Base-by-base conservation (phyloP, 2,113 vertebrate genomes). In the Tragelaphus scriptus region DNA sequence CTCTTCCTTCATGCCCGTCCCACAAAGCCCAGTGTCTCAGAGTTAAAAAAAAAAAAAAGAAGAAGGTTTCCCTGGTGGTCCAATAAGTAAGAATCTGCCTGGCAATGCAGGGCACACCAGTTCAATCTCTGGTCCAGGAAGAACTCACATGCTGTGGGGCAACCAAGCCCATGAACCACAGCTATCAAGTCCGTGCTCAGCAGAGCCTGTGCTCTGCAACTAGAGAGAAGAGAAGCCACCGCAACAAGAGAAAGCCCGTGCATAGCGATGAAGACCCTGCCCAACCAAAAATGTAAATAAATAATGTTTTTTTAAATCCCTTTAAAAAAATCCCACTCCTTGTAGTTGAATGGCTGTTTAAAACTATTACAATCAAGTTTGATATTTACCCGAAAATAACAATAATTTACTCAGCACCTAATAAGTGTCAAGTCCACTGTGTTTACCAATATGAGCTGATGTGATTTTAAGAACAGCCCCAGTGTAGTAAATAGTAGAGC, bases 241-340 rank as follows among this genome's bases (percentile, higher is more conserved):
- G 6, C 12, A 77, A 40, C 68, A 1, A 75, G 68, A 75, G 68
- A 75, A 75, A 40, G 68, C 36, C 21, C 0, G 0, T 0, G 2
- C 28, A 63, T 13, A 63, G 61, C 28, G 4, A 40, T 77, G 71
- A 77, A 77, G 36, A 77, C 71, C 36, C 36, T 14, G 6, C 71
- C 11, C 71, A 77, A 26, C 21, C 36, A 44, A 44, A 77, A 44
- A 26, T 26, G 14, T 75, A 44, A 44, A 40, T 13, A 40, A 40
- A 77, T 75, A 44, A 77, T 26, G 23, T 26, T 77, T 4, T 4
- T 25, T 2, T 6, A 75, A 61, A 63, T n/a, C 65, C 17, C 10
- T n/a, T 49, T 13, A 11, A 36, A 19, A 61, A 36, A 26, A 93
- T 13, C 30, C 32, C 26, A 36, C 84, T 36, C 17, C 61, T 85